Evolutionary conservation across 2,797 vertebrate genomes (phyloP).

Genomic region (Microctenopoma lineatum): DNA sequence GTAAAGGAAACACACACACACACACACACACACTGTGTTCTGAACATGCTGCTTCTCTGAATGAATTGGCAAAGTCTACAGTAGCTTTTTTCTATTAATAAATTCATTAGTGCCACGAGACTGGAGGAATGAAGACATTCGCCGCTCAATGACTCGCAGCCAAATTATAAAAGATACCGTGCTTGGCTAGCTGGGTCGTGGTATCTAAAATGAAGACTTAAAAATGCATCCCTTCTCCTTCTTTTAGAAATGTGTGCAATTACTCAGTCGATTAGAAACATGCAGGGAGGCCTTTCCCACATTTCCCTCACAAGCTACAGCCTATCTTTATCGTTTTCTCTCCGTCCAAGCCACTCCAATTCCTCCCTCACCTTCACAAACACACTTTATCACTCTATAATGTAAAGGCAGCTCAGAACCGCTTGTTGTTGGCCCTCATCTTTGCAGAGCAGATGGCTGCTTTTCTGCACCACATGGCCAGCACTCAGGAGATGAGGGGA

Average conservation of each 20-base stretch:
- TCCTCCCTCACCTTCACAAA: slow-evolving; percentile 37
- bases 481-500: slow-evolving; percentile 68
- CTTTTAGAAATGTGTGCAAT: slow-evolving; percentile 63
- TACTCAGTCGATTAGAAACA: slow-evolving; percentile 46
- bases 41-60: slow-evolving; percentile 25
- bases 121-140: slow-evolving; percentile 63
- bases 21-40: background rate
- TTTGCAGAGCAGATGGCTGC: slow-evolving; percentile 79
- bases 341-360: slow-evolving; percentile 11
- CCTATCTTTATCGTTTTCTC: slow-evolving; percentile 38
- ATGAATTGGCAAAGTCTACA: slow-evolving; percentile 50
- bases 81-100: slow-evolving; percentile 61
- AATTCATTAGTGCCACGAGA: slow-evolving; percentile 62
- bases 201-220: slow-evolving; percentile 63
- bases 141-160: slow-evolving; percentile 43
- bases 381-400: slow-evolving; percentile 3
- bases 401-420: slow-evolving; percentile 51
- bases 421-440: slow-evolving; percentile 66
- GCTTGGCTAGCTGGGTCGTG: slow-evolving; percentile 47
- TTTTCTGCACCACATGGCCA: slow-evolving; percentile 72
- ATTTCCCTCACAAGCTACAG: slow-evolving; percentile 2
- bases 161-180: slow-evolving; percentile 60
- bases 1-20: background rate
- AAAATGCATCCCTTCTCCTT: slow-evolving; percentile 62
- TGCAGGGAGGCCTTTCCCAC: slow-evolving; percentile 39